Evolutionary conservation across 2,113 vertebrate genomes (phyloP).

Genomic region (Neotragus moschatus): DNA sequence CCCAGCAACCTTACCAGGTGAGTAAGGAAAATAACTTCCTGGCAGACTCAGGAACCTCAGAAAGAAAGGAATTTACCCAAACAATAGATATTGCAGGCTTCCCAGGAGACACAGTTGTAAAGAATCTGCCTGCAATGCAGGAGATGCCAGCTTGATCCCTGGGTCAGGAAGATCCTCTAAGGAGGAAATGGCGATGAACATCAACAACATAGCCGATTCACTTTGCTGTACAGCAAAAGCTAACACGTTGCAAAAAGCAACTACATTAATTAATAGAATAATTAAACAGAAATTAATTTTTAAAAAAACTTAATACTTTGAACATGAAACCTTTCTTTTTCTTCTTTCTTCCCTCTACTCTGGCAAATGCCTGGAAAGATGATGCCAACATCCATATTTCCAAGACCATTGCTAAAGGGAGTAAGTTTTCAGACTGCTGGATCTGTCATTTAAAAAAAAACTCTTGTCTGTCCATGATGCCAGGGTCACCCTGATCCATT

Average conservation of each 20-base stretch:
- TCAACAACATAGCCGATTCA: neutral
- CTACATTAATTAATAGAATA: too few relatives aligned
- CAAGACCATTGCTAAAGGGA: neutral
- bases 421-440: neutral
- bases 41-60: neutral
- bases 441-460: neutral
- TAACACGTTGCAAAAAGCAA: neutral
- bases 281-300: neutral
- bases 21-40: neutral
- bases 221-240: neutral
- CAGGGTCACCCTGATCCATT: neutral
- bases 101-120: neutral
- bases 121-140: neutral
- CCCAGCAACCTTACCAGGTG: neutral
- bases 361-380: neutral
- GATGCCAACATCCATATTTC: neutral
- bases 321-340: neutral
- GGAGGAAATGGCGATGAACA: neutral
- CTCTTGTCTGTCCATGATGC: neutral
- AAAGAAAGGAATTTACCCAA: neutral
- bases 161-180: neutral
- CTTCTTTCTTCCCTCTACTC: neutral
- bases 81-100: neutral
- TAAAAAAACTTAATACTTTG: neutral
- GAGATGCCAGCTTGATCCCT: neutral